Conservation (phyloP, 2,888 invertebrate genomes). For the Clepsis dumicolana region DNA sequence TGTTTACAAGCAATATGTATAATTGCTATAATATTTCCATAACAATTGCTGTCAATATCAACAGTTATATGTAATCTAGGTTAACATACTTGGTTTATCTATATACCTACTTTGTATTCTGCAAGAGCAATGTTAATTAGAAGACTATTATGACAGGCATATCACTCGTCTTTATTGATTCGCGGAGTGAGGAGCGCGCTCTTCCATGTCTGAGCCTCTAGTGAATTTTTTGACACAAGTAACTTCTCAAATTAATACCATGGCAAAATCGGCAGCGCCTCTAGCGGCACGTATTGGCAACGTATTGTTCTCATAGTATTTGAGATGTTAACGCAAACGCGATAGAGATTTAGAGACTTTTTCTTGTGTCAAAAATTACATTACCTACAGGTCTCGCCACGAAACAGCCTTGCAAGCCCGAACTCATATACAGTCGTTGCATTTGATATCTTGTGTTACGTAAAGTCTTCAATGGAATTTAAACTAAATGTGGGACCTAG, state of each 20-base stretch:
- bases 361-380: too few relatives aligned
- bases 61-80: background rate
- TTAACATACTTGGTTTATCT: background rate
- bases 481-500: background rate
- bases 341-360: too few relatives aligned
- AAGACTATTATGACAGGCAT: slow-evolving; percentile 2
- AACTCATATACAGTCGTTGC: background rate
- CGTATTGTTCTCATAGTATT: too few relatives aligned
- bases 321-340: too few relatives aligned
- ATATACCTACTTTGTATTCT: slow-evolving; percentile 4
- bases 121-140: slow-evolving; percentile 2
- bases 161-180: background rate
- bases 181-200: slow-evolving; percentile 2
- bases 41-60: slow-evolving; percentile 43
- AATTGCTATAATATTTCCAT: slow-evolving; percentile 49
- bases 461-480: background rate
- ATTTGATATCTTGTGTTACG: background rate
- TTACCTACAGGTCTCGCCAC: background rate
- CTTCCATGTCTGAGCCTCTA: slow-evolving; percentile 2
- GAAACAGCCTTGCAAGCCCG: background rate
- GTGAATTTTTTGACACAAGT: too few relatives aligned
- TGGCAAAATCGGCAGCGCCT: too few relatives aligned
- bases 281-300: too few relatives aligned
- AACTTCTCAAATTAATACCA: too few relatives aligned
- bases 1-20: slow-evolving; percentile 42